Evolutionary conservation across 2,113 vertebrate genomes (phyloP), one percentile per base, ranked within the genome.

Genomic region (Falco punctatus): DNA sequence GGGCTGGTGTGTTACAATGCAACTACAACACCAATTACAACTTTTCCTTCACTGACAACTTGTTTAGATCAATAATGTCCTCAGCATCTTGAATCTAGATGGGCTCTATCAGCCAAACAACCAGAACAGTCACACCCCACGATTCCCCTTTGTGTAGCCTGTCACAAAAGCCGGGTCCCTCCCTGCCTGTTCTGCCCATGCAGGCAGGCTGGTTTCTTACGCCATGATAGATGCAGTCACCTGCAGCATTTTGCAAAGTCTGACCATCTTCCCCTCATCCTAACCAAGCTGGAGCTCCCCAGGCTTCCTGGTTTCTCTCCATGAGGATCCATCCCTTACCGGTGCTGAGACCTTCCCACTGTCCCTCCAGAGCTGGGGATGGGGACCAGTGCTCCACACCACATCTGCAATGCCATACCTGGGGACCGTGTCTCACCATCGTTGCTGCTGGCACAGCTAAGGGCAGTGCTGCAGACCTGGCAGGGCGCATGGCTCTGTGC

Each of bases 11-110:
- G 97, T 98, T 98, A 98, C 98, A 98, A 97, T 97, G 97, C 97
- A 98, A 97, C 96, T 98, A 97, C 98, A 98, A 96, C 95, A 96
- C 97, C 98, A 98, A 98, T 98, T 98, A 98, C 98, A 98, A 98
- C 98, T 98, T 97, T 97, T 98, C 96, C 97, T 97, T 95, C 86
- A 72, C 98, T 96, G 97, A 98, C 98, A 98, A 97, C 97, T 98
- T 91, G 96, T 96, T 97, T 97, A 96, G 97, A 98, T 98, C 98
- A 98, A 98, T 98, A 98, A 97, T 80, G 67, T 94, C 97, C 38
- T 67, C 71, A 26, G 86, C 61, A 78, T 94, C 38, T 46, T 78
- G 94, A 96, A 96, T 96, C 44, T 73, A 96, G 96, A 97, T 92
- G 90, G 94, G 81, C 46, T 93, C 42, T 75, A 81, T 79, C 73